Evolutionary conservation across 2,888 invertebrate species (phyloP), one percentile per base, ranked within the genome.

Genomic region (Caenorhabditis zanzibari): DNA sequence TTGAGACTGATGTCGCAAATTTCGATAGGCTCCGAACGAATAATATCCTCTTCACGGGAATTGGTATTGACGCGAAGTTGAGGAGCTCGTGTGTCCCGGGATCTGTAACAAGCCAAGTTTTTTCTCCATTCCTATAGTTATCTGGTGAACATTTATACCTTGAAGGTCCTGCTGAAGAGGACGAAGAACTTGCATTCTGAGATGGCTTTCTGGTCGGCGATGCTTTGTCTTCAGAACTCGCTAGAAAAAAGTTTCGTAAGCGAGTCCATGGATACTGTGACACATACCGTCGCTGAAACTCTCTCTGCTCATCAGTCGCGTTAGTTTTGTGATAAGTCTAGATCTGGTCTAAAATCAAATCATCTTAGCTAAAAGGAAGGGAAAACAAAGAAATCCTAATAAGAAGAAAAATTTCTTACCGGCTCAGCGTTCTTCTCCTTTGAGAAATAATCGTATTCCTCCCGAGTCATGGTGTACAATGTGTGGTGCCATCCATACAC

Each of bases 261-360:
- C 75, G 35, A 66, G 24, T 58, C 47, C 38, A 54, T 7, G 44
- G 32, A 58, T 58, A 71, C 26, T 24, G 16, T 47, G 28, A 49
- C 32, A 63, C 54, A 49, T 66, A 80, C 80, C 68, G 58, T 81
- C 80, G 54, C 68, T 73, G 66, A 73, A 81, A 66, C 72, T 73
- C 59, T 81, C 73, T 59, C 80, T 66, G 68, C 80, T 81, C 61
- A 81, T 54, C 22, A 81, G 61, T 16, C 80, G 80, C 7, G 73
- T 49, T n/a, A 81, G 26, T 59, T 81, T 81, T 49, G 73, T 41
- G 28, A 81, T 74, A 7, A 81, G 32, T 68, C 73, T 63, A 12
- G 73, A 72, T 54, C 80, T 61, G 47, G 52, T 68, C 72, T 80
- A 28, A 69, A 79, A 72, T 41, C 24, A 66, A 26, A 26, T 32